phyloP scores from a whole-genome alignment of 2,113 vertebrate species.

The human (Homo sapiens) region DNA sequence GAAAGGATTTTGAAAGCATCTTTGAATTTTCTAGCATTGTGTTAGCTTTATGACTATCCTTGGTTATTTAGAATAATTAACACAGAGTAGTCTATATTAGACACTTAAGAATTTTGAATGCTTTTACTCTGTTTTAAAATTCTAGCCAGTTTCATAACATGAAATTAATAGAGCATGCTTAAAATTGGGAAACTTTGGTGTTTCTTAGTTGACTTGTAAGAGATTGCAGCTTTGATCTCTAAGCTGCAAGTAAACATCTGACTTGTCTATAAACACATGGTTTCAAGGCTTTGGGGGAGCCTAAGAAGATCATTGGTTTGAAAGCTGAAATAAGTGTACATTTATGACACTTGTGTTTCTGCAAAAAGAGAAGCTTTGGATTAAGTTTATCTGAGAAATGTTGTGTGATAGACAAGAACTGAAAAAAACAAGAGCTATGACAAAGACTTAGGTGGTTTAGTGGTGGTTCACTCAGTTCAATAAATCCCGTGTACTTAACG shows the following conservation, averaged over 20 bases:
- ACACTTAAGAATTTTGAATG: neutral
- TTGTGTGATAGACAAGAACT: neutral
- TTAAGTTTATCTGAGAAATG: conserved; percentile 20
- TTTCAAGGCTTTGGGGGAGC: neutral
- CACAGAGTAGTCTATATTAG: neutral
- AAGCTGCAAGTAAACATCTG: neutral
- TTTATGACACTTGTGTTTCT: neutral
- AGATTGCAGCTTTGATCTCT: neutral
- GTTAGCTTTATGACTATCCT: neutral
- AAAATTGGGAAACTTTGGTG: neutral
- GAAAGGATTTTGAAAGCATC: neutral
- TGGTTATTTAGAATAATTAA: conserved; percentile 13
- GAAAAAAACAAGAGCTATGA: neutral
- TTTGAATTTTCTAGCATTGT: neutral
- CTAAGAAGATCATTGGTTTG: neutral
- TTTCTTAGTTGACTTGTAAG: neutral
- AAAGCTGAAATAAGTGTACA: neutral
- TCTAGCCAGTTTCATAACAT: neutral
- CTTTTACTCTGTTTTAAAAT: neutral
- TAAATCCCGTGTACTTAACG: neutral
- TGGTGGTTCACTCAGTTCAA: neutral
- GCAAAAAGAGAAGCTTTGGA: neutral
- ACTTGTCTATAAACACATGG: neutral
- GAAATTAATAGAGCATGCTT: neutral
- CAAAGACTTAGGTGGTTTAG: neutral